Evolutionary conservation across 2,113 vertebrate species (phyloP).

Genomic region (Oenanthe melanoleuca): DNA sequence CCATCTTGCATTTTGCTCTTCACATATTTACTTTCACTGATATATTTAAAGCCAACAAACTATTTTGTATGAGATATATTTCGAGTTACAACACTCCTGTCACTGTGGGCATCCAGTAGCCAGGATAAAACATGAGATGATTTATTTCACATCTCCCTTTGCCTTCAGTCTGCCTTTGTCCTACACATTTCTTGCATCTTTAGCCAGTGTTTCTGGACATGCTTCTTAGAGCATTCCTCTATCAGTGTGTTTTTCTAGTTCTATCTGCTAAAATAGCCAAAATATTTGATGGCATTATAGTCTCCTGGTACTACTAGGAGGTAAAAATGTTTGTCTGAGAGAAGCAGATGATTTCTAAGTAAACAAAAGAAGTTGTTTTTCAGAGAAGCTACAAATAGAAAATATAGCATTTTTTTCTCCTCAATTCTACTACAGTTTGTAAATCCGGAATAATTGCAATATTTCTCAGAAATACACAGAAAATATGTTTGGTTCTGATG

Average conservation of each 20-base stretch:
- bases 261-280: background rate
- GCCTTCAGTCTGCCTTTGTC: background rate
- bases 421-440: background rate
- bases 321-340: background rate
- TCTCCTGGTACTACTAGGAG: background rate
- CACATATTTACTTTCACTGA: conserved; percentile 72
- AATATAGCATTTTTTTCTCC: background rate
- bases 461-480: background rate
- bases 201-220: background rate
- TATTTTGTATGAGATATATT: background rate
- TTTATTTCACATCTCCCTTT: background rate
- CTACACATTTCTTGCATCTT: background rate
- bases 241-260: background rate
- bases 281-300: background rate
- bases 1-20: conserved; percentile 58
- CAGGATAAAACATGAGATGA: background rate
- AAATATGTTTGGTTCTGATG: background rate
- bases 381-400: background rate
- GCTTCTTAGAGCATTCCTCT: background rate
- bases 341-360: background rate
- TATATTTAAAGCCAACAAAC: background rate
- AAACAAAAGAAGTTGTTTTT: background rate
- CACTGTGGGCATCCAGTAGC: background rate
- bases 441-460: background rate
- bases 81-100: background rate